Evolutionary conservation across 2,888 invertebrate genomes (phyloP).

Genomic region (Caenorhabditis sinica): DNA sequence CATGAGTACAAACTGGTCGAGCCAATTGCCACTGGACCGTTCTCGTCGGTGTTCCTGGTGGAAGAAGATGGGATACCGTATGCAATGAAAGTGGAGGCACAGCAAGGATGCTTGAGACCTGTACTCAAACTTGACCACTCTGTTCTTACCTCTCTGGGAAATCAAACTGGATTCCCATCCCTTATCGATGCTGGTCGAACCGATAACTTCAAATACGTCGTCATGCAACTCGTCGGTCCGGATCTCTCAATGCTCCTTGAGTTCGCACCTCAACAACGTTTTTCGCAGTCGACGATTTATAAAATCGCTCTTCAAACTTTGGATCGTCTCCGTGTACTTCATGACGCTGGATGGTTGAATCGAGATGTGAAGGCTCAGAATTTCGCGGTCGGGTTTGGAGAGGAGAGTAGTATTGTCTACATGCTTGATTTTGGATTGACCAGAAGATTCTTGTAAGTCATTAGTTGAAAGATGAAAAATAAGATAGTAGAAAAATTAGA

Average conservation of each 20-base stretch:
- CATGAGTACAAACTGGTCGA: slow-evolving; percentile 53
- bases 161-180: slow-evolving; percentile 51
- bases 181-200: slow-evolving; percentile 72
- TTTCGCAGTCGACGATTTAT: slow-evolving; percentile 72
- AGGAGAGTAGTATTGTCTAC: slow-evolving; percentile 71
- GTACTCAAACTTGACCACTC: slow-evolving; percentile 64
- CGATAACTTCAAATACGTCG: slow-evolving; percentile 73
- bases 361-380: slow-evolving; percentile 79
- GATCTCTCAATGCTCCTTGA: slow-evolving; percentile 62
- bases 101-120: slow-evolving; percentile 56
- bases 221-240: slow-evolving; percentile 76
- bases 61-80: slow-evolving; percentile 62
- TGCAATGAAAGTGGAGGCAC: slow-evolving; percentile 64
- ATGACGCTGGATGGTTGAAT: slow-evolving; percentile 74
- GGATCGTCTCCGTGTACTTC: slow-evolving; percentile 72
- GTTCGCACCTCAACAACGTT: slow-evolving; percentile 58
- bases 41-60: slow-evolving; percentile 64
- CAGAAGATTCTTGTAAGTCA: slow-evolving; percentile 60
- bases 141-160: slow-evolving; percentile 42
- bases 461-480: background rate
- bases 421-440: slow-evolving; percentile 80
- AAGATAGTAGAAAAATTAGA: background rate
- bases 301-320: slow-evolving; percentile 73
- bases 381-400: slow-evolving; percentile 77
- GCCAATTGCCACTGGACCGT: slow-evolving; percentile 60